A percentile compares a stretch with the other conserved stretches of the same genome.
Evolutionary conservation across 2,888 invertebrate genomes (phyloP).

Genomic region (Acronicta alni): DNA sequence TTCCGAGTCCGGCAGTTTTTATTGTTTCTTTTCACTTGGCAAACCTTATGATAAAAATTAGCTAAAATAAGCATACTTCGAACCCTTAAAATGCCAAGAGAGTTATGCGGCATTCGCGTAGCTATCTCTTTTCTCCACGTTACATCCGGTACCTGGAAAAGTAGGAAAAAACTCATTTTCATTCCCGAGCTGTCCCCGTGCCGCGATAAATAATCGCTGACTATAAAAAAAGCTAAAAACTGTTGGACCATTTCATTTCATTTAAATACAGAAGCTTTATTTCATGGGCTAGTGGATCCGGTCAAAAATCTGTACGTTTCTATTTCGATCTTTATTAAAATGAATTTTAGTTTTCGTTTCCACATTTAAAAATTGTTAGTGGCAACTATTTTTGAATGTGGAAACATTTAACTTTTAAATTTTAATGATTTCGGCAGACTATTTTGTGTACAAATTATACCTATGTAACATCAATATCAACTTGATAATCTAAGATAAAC

Average conservation of each 20-base stretch:
- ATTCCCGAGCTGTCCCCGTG: constrained; percentile 51
- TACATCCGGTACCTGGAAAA: constrained; percentile 6
- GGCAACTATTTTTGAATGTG: constrained; percentile 15
- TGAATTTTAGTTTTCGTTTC: constrained; percentile 11
- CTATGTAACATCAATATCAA: too few relatives aligned
- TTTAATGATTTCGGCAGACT: too few relatives aligned
- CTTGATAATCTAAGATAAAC: too few relatives aligned
- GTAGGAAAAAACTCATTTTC: constrained; percentile 54
- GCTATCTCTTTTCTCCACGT: constrained; percentile 20
- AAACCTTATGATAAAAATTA: too few relatives aligned
- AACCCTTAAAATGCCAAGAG: not conserved
- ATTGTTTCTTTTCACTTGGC: too few relatives aligned
- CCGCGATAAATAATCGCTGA: constrained; percentile 66
- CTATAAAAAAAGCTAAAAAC: constrained; percentile 66
- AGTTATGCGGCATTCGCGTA: not conserved
- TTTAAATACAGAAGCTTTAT: constrained; percentile 78
- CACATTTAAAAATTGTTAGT: constrained; percentile 18
- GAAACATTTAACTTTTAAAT: too few relatives aligned
- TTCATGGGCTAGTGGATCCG: constrained; percentile 68
- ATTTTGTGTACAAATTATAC: too few relatives aligned
- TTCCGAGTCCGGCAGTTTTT: too few relatives aligned
- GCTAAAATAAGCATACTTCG: not conserved
- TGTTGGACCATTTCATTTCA: constrained; percentile 69
- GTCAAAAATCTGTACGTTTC: constrained; percentile 57
- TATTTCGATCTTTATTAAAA: constrained; percentile 56